Evolutionary conservation across 2,888 invertebrate species (phyloP).

Genomic region (Hofmannophila pseudospretella): DNA sequence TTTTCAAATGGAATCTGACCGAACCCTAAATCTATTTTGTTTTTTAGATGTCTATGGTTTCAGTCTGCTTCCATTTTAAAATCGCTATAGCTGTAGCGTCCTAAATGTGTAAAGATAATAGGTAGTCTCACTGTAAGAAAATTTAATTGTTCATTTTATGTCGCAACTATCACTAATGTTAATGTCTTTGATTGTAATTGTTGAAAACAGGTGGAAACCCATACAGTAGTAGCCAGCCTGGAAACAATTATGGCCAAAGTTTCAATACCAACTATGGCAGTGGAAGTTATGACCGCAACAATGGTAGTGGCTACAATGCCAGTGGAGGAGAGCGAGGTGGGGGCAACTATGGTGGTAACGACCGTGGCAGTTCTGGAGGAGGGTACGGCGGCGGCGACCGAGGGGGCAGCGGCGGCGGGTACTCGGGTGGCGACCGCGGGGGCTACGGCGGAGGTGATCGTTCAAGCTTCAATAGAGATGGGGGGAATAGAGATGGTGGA

Average conservation of each 20-base stretch:
- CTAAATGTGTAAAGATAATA: too few relatives aligned
- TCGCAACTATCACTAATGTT: too few relatives aligned
- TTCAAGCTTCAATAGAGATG: slow-evolving; percentile 75
- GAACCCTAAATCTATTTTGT: too few relatives aligned
- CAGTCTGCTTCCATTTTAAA: too few relatives aligned
- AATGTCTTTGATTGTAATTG: too few relatives aligned
- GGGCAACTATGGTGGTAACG: slow-evolving; percentile 22
- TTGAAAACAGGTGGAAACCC: slow-evolving; percentile 37
- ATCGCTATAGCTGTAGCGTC: too few relatives aligned
- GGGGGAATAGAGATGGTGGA: slow-evolving; percentile 76
- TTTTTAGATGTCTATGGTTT: too few relatives aligned
- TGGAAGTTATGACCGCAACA: slow-evolving; percentile 38
- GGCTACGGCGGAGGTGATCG: slow-evolving; percentile 63
- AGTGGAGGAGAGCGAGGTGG: slow-evolving; percentile 32
- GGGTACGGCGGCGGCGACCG: slow-evolving; percentile 56
- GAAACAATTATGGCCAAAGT: slow-evolving; percentile 52
- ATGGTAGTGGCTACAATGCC: slow-evolving; percentile 22
- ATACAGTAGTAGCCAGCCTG: slow-evolving; percentile 44
- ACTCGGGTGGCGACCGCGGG: slow-evolving; percentile 49
- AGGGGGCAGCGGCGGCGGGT: slow-evolving; percentile 51
- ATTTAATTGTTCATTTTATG: too few relatives aligned
- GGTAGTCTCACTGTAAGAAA: too few relatives aligned
- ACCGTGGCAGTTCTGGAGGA: slow-evolving; percentile 23
- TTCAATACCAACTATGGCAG: slow-evolving; percentile 49
- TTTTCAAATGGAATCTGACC: too few relatives aligned